Evolutionary conservation across 2,113 vertebrate genomes (phyloP), one percentile per base, ranked within the genome.

Genomic region (Engraulis encrasicolus): DNA sequence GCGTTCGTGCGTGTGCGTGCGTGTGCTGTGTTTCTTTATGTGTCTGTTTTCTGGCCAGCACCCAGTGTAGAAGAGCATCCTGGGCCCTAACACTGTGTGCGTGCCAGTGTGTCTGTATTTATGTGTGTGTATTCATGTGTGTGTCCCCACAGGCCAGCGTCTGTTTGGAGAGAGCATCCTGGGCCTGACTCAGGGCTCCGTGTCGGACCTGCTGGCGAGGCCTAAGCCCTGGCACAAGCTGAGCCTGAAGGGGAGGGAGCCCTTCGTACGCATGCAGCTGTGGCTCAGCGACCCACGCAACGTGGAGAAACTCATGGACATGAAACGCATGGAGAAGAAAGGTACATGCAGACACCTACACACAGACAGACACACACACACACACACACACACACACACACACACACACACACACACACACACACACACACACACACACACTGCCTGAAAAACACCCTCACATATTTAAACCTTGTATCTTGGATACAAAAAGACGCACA

Each of bases 171-270:
- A 98, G 94, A 97, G 95, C 90, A 97, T 98, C 92, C 93, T 98
- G 11, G 97, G 97, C 78, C 95, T 98, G 78, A 98, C 97, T 77
- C 97, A 98, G 89, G 97, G 97, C 91, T 98, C 97, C 0, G 97
- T 98, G 89, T 98, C 97, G 0, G 97, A 98, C 93, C 97, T 98
- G 38, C 95, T 98, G 85, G 96, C 97, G 78, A 95, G 97, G 80
- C 97, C 97, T 0, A 98, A 98, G 89, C 97, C 97, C 89, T 98
- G 97, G 97, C 97, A 97, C 93, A 98, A 97, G 91, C 95, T 98
- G 87, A 98, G 97, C 82, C 92, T 97, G 88, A 98, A 97, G 91
- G 97, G 97, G 50, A 93, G 97, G 81, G 97, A 98, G 83, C 96
- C 96, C 66, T 98, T 97, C 82, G 97, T 98, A 66, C 96, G 96